Evolutionary conservation across 2,888 invertebrate species (phyloP), one percentile per base, ranked within the genome.

Genomic region (Cheiracanthium punctorium): DNA sequence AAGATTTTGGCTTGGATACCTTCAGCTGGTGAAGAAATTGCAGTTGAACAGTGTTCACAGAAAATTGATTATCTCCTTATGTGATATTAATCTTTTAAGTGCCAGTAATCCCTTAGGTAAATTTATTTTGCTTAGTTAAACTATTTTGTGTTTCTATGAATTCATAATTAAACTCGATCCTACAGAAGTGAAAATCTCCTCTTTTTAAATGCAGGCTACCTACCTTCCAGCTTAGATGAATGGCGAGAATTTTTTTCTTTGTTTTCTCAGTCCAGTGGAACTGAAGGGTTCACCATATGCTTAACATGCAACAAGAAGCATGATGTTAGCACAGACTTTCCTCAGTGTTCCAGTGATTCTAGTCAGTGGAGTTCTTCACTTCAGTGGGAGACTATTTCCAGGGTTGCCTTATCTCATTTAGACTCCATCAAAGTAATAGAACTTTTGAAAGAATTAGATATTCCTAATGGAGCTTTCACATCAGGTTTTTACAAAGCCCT

Each of bases 401-500:
- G 64, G 69, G 58, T 80, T 72, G 79, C 82, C 79, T 82, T 87
- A 87, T 41, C 52, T 28, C 69, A 74, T 75, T 67, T 87, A 48
- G 87, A 82, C 28, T 77, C 87, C 37, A 41, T 82, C 82, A 82
- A 82, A 82, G 82, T 80, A 80, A 65, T 87, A 80, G 80, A 77
- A 80, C 52, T 87, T 41, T 72, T 87, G 65, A 67, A 65, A 75
- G 77, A 43, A 37, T 37, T 82, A 71, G 74, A 79, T 32, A 82
- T 87, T 64, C 87, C 87, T 17, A 69, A 72, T 71, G 87, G 87
- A 79, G 77, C 82, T 80, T 87, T 87, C 14, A 74, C 87, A 82
- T 52, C 87, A 32, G 48, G 41, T 32, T 87, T 87, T 80, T 82
- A 87, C 65, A 79, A 67, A 71, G 73, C 87, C 43, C 41, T 82